A percentile compares a stretch with the other conserved stretches of the same genome.
These are phyloP conservation scores for Fringilla coelebs DNA, from an alignment of 2,797 vertebrate species.

Conservation along the genomic window DNA sequence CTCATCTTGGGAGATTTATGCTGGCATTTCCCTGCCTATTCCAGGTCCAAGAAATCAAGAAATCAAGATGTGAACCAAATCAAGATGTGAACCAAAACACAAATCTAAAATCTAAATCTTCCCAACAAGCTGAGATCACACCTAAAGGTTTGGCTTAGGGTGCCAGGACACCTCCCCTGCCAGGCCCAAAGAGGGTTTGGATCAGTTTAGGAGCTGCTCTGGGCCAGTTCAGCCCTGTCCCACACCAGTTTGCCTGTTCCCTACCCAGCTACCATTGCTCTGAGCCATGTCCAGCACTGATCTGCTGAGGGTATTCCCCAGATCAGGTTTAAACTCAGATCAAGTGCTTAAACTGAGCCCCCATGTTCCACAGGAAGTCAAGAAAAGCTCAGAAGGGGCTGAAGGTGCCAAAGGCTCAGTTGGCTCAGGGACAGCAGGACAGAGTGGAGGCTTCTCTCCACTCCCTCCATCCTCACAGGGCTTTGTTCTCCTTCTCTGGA, in stretches of 20 bases:
- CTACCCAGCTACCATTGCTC: not conserved
- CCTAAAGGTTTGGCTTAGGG: fast-evolving
- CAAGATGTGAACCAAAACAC: not conserved
- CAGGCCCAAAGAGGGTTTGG: not conserved
- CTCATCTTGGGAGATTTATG: not conserved
- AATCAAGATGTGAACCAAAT: not conserved
- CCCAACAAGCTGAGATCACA: not conserved
- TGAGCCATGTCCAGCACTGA: not conserved
- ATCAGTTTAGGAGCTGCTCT: not conserved
- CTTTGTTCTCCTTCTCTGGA: not conserved
- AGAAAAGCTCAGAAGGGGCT: not conserved
- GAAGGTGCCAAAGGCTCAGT: not conserved
- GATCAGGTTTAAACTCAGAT: not conserved
- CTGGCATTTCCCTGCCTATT: fast-evolving
- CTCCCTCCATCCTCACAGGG: not conserved
- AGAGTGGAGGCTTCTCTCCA: not conserved
- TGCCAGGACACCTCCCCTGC: not conserved
- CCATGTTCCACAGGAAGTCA: fast-evolving
- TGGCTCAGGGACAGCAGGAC: not conserved
- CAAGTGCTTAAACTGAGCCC: not conserved
- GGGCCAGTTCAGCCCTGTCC: not conserved
- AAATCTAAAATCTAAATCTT: not conserved
- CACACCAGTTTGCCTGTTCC: not conserved
- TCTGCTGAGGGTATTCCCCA: not conserved
- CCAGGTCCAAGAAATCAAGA: too few species aligned